Conservation (phyloP, 2,113 vertebrate genomes). For the Nibea coibor region DNA sequence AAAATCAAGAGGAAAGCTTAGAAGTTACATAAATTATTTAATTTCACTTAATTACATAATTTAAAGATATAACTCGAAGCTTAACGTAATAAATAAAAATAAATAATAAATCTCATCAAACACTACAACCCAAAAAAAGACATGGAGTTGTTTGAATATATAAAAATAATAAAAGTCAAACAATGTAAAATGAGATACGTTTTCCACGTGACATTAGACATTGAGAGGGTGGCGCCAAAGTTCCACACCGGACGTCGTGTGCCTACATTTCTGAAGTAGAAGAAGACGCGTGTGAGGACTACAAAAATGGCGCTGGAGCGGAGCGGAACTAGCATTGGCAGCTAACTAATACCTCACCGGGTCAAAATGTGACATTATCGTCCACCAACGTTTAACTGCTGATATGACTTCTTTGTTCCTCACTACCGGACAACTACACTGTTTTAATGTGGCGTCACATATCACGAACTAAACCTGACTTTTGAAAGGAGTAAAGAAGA, state of each 20-base stretch:
- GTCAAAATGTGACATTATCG: neutral
- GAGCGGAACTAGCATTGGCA: neutral
- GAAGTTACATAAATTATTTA: neutral
- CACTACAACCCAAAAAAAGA: neutral
- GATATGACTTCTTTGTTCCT: neutral
- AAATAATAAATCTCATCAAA: neutral
- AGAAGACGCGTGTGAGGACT: constrained; percentile 30
- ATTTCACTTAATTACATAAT: neutral
- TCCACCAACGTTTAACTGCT: neutral
- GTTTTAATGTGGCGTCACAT: neutral
- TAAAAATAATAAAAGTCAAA: neutral
- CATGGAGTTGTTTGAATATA: neutral
- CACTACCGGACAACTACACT: rapidly evolving
- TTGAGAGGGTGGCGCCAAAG: neutral
- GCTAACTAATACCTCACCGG: constrained; percentile 3
- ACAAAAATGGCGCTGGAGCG: neutral
- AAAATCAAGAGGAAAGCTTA: neutral
- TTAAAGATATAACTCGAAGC: neutral
- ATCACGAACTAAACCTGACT: neutral
- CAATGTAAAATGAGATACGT: neutral
- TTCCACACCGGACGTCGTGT: rapidly evolving
- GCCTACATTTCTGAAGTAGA: neutral
- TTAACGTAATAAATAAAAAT: too few species aligned
- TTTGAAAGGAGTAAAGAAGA: neutral
- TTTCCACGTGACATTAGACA: neutral